Base-by-base conservation (phyloP, 2,888 invertebrate species). In the Apantesis nais region DNA sequence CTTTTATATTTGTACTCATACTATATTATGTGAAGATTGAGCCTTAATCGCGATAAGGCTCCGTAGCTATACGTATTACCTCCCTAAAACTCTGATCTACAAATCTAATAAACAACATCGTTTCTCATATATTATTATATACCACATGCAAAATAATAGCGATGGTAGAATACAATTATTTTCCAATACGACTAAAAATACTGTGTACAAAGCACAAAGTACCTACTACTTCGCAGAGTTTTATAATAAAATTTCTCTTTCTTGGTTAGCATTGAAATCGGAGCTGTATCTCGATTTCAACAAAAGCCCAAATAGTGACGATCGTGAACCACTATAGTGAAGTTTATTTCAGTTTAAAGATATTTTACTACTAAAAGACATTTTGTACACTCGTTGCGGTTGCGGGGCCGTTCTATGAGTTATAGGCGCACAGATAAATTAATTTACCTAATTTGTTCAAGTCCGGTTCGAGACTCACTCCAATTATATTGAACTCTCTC, bases 401-500 rank as follows among this genome's bases (percentile, higher is more conserved):
- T 9, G 19, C 16, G n/a, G 3, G 2, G 2, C 31, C 22, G 25
- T 34, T 48, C 48, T 44, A 31, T 34, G 48, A 34, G 62, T 29
- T 62, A 37, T 29, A 52, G 62, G 62, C 48, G 19, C 44, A 52
- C 61, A 69, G 31, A 72, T 66, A 66, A 64, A 67, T 71, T 69
- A 67, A 73, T 72, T 44, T 63, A 19, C 62, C 62, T 66, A 66
- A 69, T 81, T 78, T 62, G 65, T 68, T 67, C 67, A 25, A 58
- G 37, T 63, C 52, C 71, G 63, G 60, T 69, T 70, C 39, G 37
- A 68, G 62, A 71, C 61, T 68, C 41, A 48, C 67, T 58, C 52
- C 22, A 71, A 78, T 70, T 74, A 74, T 73, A 72, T 48, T 29
- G 25, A 62, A 78, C 70, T 72, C 68, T 70, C 78, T 71, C 68